These are phyloP conservation scores for honey bee (Apis mellifera) DNA, from an alignment of 1,140 invertebrate species.

Conservation along the genomic window Amel_HAv3.1 CM009942.2:10607001-10607500, in stretches of 20 bases:
- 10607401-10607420: not conserved
- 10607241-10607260: not conserved
- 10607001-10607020: too few species aligned
- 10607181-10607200: constrained; percentile 21
- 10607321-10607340: too few species aligned
- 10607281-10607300: not conserved
- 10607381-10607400: constrained; percentile 22
- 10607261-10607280: not conserved
- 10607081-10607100: constrained; percentile 20
- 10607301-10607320: too few species aligned
- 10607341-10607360: too few species aligned
- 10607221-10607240: not conserved
- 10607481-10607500: constrained; percentile 12
- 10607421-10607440: constrained; percentile 7
- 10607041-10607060: constrained; percentile 11
- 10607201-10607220: constrained; percentile 5
- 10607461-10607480: not conserved
- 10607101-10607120: not conserved
- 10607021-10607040: not conserved
- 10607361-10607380: constrained; percentile 11
- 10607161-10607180: not conserved
- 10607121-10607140: constrained; percentile 21
- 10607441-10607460: constrained; percentile 18
- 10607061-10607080: constrained; percentile 8
- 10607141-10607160: not conserved